Evolutionary conservation across 2,797 vertebrate genomes (phyloP), one percentile per base, ranked within the genome.

Genomic region (Sphaeramia orbicularis): DNA sequence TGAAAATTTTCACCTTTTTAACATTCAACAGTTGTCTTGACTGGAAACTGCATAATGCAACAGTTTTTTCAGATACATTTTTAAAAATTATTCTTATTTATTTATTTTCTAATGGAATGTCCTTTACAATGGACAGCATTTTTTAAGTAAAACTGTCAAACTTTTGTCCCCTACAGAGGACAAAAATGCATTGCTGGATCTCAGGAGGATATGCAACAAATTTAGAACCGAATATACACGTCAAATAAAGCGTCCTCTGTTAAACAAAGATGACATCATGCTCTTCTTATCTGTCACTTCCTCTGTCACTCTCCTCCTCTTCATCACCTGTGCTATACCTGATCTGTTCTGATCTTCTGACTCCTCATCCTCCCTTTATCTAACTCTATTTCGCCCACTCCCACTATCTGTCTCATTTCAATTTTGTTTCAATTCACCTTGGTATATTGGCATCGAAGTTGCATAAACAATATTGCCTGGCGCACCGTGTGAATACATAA

Each of bases 341-440:
- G 54, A 10, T 74, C 48, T 76, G 36, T 36, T 60, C 51, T 71
- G 37, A 57, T 66, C 43, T 32, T 36, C 48, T 24, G 9, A 58
- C 52, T 48, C 27, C 36, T 47, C 42, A 54, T 53, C 79, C 51
- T 65, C 42, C 51, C 58, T 75, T 54, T 14, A 44, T 68, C 48
- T 59, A 65, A 24, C 60, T 44, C 48, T 37, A 1, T 57, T 58
- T 58, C 52, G 12, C 71, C 24, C 47, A 13, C 67, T 52, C 36
- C 54, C 27, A 44, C 32, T 76, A 35, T 70, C 62, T 78, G 59
- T 47, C 65, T 81, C 71, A 13, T 71, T 86, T 86, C 71, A 83
- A 72, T 80, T 80, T 74, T 13, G 14, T 63, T 77, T 53, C 71
- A 78, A 36, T 84, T 74, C 73, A 59, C 69, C 43, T 57, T 58